Base-by-base conservation (phyloP, 2,113 vertebrate genomes). In the Lanius collurio region DNA sequence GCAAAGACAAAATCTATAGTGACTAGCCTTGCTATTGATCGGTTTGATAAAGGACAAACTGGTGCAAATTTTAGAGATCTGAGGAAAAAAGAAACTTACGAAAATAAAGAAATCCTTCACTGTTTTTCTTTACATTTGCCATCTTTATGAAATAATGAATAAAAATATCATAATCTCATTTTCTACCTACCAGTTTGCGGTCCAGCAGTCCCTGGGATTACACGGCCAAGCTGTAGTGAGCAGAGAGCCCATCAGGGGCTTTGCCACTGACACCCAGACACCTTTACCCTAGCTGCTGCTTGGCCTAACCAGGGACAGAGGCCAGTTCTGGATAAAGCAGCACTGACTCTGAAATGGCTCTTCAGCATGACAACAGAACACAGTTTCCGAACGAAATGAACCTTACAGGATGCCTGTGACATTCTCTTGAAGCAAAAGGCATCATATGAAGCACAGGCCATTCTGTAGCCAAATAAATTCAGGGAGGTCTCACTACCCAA, bases 201-300 rank as follows among this genome's bases (percentile, higher is more conserved):
- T 10, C 16, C 5, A 10, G 35, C 56, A 84, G 35, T 46, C 1
- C 1, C 42, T 10, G 24, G n/a, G 49, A 62, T 42, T 37, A 39
- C 57, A 68, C 0, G 1, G 35, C 30, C 50, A 75, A 71, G 62
- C 47, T 1, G 0, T 2, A 41, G 39, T 19, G 30, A 67, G 44
- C 1, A 2, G 47, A 60, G 24, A 70, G 17, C 39, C 60, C 47
- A 22, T 3, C 0, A 2, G 16, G 13, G 27, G 33, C 70, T 57
- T 78, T 70, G 60, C n/a, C n/a, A 63, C 37, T 13, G 31, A 44
- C 60, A 39, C 27, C 47, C 30, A 16, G 47, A 41, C 31, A 60
- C 33, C 27, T 81, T 73, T 21, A 15, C 30, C 52, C n/a, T 57
- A 44, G 49, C 12, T 53, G 24, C 57, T 86, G 39, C 57, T 59